Percentiles rank a stretch among this genome's conserved stretches.
Conservation (phyloP, 1,140 invertebrate species). For the Coelopa frigida region DNA sequence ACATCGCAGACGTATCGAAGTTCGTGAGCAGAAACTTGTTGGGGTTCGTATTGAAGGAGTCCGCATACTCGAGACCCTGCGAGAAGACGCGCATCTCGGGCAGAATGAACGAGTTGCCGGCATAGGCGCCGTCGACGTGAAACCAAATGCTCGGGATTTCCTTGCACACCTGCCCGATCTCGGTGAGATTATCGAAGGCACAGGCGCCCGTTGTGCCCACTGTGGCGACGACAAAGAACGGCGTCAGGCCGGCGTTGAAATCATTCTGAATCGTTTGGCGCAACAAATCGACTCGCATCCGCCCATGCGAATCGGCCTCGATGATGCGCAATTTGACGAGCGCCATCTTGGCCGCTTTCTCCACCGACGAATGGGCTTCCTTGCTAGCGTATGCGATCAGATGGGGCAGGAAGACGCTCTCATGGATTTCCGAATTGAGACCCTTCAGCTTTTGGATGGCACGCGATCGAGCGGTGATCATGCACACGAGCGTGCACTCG, state of each 20-base stretch:
- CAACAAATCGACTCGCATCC: slow-evolving; percentile 67
- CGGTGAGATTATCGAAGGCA: slow-evolving; percentile 72
- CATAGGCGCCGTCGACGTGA: slow-evolving; percentile 76
- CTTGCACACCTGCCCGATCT: slow-evolving; percentile 74
- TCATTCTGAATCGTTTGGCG: slow-evolving; percentile 68
- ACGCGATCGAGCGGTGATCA: slow-evolving; percentile 70
- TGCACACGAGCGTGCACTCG: slow-evolving; percentile 77
- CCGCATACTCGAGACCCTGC: slow-evolving; percentile 73
- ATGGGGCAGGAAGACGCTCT: slow-evolving; percentile 72
- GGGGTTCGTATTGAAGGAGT: slow-evolving; percentile 88
- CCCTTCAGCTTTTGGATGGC: slow-evolving; percentile 61
- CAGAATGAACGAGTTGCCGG: slow-evolving; percentile 76
- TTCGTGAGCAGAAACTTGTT: slow-evolving; percentile 89
- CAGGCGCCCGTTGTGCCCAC: slow-evolving; percentile 77
- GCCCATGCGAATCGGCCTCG: slow-evolving; percentile 76
- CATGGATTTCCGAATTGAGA: slow-evolving; percentile 40
- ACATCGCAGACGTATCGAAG: slow-evolving; percentile 85
- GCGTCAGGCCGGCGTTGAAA: slow-evolving; percentile 67
- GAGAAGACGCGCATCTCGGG: slow-evolving; percentile 71
- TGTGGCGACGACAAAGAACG: slow-evolving; percentile 78
- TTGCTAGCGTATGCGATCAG: slow-evolving; percentile 76
- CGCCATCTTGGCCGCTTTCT: slow-evolving; percentile 89
- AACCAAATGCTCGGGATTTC: slow-evolving; percentile 59
- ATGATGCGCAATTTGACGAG: slow-evolving; percentile 82
- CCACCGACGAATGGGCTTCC: slow-evolving; percentile 87